Base-by-base conservation (phyloP, 2,113 vertebrate genomes). In the Datnioides undecimradiatus region DNA sequence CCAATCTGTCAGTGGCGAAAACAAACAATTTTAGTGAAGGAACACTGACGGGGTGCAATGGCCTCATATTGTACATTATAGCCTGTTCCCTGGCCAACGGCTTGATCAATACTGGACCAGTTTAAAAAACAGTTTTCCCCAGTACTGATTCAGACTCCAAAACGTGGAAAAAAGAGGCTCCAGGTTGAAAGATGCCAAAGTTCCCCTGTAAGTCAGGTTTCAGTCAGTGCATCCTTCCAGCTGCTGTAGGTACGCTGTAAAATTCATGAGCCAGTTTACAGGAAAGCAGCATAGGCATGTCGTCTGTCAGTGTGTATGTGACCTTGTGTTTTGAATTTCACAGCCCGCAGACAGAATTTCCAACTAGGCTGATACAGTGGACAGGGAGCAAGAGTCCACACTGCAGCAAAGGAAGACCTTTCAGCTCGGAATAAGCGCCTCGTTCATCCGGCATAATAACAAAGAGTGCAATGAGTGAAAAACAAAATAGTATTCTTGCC, bases 321-420 rank as follows among this genome's bases (percentile, higher is more conserved):
- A 82, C 69, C 70, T 70, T 25, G 64, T 51, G 33, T 76, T 79
- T 62, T 29, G 33, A 57, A 31, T 40, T 62, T 54, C 1, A 51
- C 70, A 69, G 70, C 8, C 17, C 60, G 23, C 48, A 34, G 25
- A 65, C 57, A 51, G 34, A 70, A 57, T 55, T 78, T n/a, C 49
- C 27, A 58, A 12, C 2, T 4, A 0, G 6, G 45, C 73, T 45
- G 57, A 41, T 36, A 9, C 27, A 17, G 40, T 13, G 25, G 38
- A 19, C 5, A 33, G 29, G 41, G 31, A 31, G 41, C 31, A 43
- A 10, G 51, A 73, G 33, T 27, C 74, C 31, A 65, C 8, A 41
- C 27, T 70, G 46, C 49, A 14, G n/a, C 9, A 27, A 2, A 6
- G 27, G 11, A n/a, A 41, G 2, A 14, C 52, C 33, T 58, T 71